phyloP scores from a whole-genome alignment of 92 coral and sea anemone species.

The Zoanthus sociatus region DNA sequence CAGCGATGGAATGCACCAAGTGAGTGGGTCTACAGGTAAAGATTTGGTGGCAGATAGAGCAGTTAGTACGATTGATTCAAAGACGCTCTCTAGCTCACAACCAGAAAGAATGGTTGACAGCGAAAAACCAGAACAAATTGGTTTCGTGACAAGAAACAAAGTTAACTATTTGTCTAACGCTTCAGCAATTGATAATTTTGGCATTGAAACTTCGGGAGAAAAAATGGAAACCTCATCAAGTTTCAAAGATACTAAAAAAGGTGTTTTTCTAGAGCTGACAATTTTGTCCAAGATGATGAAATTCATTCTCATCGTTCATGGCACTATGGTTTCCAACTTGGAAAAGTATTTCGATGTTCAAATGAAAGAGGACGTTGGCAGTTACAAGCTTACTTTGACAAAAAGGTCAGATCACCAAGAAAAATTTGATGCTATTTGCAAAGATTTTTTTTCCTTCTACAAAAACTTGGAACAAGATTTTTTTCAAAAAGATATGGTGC shows the following conservation, averaged over 20 bases:
- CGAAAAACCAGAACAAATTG: not conserved
- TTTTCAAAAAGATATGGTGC: not conserved
- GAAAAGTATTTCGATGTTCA: constrained; percentile 2
- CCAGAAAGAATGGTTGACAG: not conserved
- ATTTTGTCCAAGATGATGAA: constrained; percentile 10
- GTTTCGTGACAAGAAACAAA: not conserved
- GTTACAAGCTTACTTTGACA: not conserved
- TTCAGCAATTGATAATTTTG: not conserved
- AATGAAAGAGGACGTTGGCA: not conserved
- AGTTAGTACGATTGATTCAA: not conserved
- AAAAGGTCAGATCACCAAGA: not conserved
- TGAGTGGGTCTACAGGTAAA: not conserved
- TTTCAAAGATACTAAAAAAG: not conserved
- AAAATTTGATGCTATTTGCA: not conserved
- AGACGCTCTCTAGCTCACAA: not conserved
- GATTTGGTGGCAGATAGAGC: not conserved
- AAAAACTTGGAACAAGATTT: not conserved
- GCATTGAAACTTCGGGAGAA: not conserved
- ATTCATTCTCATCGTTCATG: not conserved
- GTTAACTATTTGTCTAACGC: not conserved
- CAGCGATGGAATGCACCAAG: not conserved
- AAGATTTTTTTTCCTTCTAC: constrained; percentile 1
- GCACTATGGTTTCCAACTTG: not conserved
- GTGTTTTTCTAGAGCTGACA: not conserved
- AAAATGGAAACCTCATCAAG: not conserved